Evolutionary conservation across 2,888 invertebrate genomes (phyloP).

Genomic region (Chalcosyrphus nemorum): DNA sequence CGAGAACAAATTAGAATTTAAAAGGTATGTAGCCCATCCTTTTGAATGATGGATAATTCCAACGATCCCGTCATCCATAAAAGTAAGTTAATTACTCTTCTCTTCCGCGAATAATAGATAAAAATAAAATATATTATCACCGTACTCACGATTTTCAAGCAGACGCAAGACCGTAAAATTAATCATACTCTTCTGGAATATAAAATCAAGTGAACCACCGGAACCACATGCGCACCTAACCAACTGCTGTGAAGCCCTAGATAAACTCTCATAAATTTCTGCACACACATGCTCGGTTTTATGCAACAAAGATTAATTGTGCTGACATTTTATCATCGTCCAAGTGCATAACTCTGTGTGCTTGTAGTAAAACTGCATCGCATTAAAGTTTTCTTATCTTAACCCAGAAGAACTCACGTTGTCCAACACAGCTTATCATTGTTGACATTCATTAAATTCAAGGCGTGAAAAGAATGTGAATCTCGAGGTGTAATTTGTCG

Average conservation of each 20-base stretch:
- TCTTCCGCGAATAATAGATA: neutral
- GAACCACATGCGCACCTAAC: constrained; percentile 4
- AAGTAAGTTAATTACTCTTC: constrained; percentile 11
- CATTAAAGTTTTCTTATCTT: neutral
- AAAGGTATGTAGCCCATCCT: neutral
- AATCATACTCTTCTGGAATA: constrained; percentile 4
- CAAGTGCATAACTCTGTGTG: neutral
- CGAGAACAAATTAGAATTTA: neutral
- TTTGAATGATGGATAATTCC: neutral
- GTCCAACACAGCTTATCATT: neutral
- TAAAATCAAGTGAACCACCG: constrained; percentile 1
- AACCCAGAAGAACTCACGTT: neutral
- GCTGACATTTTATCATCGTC: constrained; percentile 18
- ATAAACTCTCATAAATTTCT: constrained; percentile 21
- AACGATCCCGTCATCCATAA: neutral
- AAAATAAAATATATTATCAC: neutral
- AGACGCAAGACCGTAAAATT: constrained; percentile 17
- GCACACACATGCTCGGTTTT: constrained; percentile 9
- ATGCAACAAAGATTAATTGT: constrained; percentile 31
- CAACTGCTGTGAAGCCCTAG: neutral
- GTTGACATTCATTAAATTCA: constrained; percentile 2
- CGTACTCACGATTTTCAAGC: neutral
- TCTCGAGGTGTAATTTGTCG: neutral
- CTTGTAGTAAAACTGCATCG: neutral
- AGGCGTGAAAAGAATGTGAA: neutral